These are phyloP conservation scores for Cyanocitta stelleri DNA, from an alignment of 2,113 vertebrate species.

Conservation along the genomic window DNA sequence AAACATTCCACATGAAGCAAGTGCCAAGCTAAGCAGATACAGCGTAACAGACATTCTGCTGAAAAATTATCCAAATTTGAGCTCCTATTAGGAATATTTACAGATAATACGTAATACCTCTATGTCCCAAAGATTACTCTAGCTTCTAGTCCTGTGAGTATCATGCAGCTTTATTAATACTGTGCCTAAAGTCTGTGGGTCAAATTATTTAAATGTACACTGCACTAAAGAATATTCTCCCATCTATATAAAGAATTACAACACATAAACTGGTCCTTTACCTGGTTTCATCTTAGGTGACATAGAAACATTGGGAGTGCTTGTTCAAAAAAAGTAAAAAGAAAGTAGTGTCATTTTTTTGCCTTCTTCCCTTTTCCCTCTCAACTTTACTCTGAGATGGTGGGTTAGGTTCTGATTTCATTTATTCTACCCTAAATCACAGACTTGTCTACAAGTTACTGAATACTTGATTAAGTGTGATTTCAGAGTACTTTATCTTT, in stretches of 20 bases:
- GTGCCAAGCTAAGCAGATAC: neutral
- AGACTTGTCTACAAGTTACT: neutral
- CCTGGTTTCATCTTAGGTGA: neutral
- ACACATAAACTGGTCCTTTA: neutral
- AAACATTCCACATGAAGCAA: neutral
- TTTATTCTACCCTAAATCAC: neutral
- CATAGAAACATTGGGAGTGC: neutral
- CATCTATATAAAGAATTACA: neutral
- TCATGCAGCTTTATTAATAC: neutral
- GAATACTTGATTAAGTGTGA: neutral
- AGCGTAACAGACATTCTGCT: neutral
- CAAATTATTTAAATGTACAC: neutral
- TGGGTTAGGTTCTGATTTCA: neutral
- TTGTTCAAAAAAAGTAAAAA: neutral
- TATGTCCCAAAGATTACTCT: neutral
- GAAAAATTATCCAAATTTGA: neutral
- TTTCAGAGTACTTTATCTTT: neutral
- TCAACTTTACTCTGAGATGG: neutral
- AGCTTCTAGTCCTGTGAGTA: neutral
- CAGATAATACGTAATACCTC: neutral
- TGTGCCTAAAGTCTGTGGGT: neutral
- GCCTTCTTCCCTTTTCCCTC: neutral
- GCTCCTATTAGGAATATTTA: neutral
- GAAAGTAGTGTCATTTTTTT: accelerated
- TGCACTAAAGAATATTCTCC: neutral